Evolutionary conservation across 2,888 invertebrate genomes (phyloP), one percentile per base, ranked within the genome.

Genomic region (Polyommatus icarus): DNA sequence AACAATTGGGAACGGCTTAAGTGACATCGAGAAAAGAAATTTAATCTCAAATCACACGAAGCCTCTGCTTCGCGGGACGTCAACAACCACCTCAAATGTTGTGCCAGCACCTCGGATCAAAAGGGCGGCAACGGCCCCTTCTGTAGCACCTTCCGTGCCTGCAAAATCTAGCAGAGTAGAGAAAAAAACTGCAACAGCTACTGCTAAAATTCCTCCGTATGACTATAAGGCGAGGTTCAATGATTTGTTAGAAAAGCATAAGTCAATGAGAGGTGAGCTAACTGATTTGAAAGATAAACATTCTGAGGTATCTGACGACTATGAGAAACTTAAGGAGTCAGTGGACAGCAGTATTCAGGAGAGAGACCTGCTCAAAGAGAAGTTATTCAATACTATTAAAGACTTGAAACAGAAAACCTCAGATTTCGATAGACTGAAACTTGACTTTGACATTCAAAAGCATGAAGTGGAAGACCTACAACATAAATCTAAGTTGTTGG

Each of bases 191-290:
- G 67, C 84, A n/a, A 87, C 86, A 75, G 90, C 88, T 29, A 93
- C 93, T 3, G 95, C 95, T 77, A 95, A 96, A 80, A 95, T 95
- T 76, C 92, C 95, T 8, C 92, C 96, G 0, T 96, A 96, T 87
- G 96, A 96, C 84, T 96, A 94, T 81, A 96, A 96, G 87, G 96
- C 96, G 46, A 94, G 96, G 76, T 95, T 95, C 81, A 91, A 94
- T 84, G 95, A 95, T 82, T 89, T 97, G 76, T 85, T 93, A 20
- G 95, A 95, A 79, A 96, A 96, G 85, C 94, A 96, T 81, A 95
- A 95, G 81, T 85, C 82, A 0, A 87, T 96, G 15, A 95, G 95
- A 83, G 89, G 87, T 76, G 95, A 95, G 83, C 91, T 93, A 79
- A 94, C 88, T 71, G 91, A 93, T 24, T 85, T 95, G 57, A 91